Base-by-base conservation (phyloP, 1,140 invertebrate genomes). In the Lepidurus apus region DNA sequence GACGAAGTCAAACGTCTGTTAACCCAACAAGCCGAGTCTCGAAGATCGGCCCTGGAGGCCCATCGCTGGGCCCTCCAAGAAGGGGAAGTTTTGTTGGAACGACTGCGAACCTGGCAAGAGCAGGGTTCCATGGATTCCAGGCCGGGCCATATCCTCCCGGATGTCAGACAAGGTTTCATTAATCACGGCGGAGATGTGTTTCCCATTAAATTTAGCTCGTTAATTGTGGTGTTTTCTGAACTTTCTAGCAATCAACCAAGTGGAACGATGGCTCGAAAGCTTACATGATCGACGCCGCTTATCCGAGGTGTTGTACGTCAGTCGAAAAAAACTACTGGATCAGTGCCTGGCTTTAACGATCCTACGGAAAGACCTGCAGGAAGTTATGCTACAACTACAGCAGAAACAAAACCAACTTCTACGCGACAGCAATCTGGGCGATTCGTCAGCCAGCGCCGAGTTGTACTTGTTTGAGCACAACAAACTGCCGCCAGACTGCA, bases 61-160 rank as follows among this genome's bases (percentile, higher is more conserved):
- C 88, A 94, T 1, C 93, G 94, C 90, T 87, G 87, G 5, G 90
- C 93, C 2, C 85, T 95, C 2, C 91, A 93, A 82, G 89, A 93
- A 81, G 93, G 93, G n/a, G 92, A 94, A 82, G 87, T 87, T 43
- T 85, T 95, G 73, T 83, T 95, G 73, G 90, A 91, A 75, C 87
- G 89, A 83, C 84, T 94, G 74, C 88, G 88, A 80, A 90, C 91
- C 84, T 85, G 93, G 78, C 87, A 88, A 13, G 87, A 88, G 78
- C 87, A 90, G 82, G 91, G 90, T 80, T 90, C 90, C 11, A 84
- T 91, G 44, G 92, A 93, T 82, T 93, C 92, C n/a, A 86, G 92
- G 81, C 91, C 92, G 42, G 90, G 90, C 79, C 78, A 79, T 10
- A 79, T 78, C 26, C 42, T 78, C 11, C 10, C 47, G 7, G 77